A percentile compares a stretch with the other conserved stretches of the same genome.
These are phyloP conservation scores for Teleogryllus occipitalis DNA, from an alignment of 1,140 invertebrate genomes.

Conservation along the genomic window DNA sequence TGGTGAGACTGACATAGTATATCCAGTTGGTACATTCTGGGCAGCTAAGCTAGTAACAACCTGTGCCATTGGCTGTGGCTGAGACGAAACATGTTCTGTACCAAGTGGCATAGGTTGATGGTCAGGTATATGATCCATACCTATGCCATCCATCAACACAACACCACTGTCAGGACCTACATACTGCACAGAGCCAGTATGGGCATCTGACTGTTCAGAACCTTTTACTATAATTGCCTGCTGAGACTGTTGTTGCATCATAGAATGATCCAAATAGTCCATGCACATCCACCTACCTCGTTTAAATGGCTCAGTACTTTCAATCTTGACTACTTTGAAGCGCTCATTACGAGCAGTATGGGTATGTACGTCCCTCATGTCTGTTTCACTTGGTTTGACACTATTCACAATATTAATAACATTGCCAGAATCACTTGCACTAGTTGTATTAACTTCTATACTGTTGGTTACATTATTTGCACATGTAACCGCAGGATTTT, in stretches of 20 bases:
- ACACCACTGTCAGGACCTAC: conserved; percentile 17
- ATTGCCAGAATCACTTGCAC: conserved; percentile 27
- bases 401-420: conserved; percentile 39
- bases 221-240: conserved; percentile 10
- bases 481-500: conserved; percentile 25
- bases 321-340: conserved; percentile 95
- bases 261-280: conserved; percentile 86
- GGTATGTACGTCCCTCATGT: conserved; percentile 61
- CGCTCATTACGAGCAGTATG: conserved; percentile 62
- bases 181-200: conserved; percentile 9
- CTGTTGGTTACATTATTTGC: conserved; percentile 13
- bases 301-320: conserved; percentile 88
- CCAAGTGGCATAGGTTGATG: not conserved
- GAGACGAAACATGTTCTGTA: not conserved
- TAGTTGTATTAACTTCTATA: conserved; percentile 16
- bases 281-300: conserved; percentile 91
- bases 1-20: conserved; percentile 27
- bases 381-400: conserved; percentile 36
- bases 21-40: conserved; percentile 9
- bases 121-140: not conserved
- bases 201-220: not conserved
- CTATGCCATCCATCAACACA: conserved; percentile 11
- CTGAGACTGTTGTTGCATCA: conserved; percentile 38
- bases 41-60: not conserved
- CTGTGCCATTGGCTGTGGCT: conserved; percentile 13